Percentiles rank a stretch among this genome's conserved stretches.
phyloP scores from a whole-genome alignment of 2,888 invertebrate species.

The Platerodrilus igneus region DNA sequence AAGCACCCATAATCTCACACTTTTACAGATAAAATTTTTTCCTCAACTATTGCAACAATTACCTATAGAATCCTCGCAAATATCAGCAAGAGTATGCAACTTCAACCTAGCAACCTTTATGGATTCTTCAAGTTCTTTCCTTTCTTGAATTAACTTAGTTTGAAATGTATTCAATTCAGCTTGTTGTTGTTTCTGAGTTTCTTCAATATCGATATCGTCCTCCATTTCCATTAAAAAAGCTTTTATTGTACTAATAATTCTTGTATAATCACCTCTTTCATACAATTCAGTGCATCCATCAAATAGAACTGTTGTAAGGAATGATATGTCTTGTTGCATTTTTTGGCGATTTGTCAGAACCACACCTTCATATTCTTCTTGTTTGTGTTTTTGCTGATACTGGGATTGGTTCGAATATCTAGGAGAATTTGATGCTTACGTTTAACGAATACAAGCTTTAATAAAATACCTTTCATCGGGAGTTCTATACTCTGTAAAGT shows the following conservation, averaged over 20 bases:
- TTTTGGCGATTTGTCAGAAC: constrained; percentile 12
- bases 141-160: background rate
- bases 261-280: constrained; percentile 1
- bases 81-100: no score
- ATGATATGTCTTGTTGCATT: constrained; percentile 15
- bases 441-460: no score
- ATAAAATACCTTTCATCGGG: constrained; percentile 8
- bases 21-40: no score
- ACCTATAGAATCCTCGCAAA: no score
- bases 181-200: background rate
- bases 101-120: no score
- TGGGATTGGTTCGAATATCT: no score
- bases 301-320: constrained; percentile 7
- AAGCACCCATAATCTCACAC: no score
- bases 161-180: constrained; percentile 12
- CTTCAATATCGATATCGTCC: constrained; percentile 10
- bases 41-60: no score
- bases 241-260: constrained; percentile 6
- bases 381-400: constrained; percentile 1
- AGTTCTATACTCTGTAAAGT: constrained; percentile 8
- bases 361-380: constrained; percentile 15
- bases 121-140: constrained; percentile 10
- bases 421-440: no score
- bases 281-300: constrained; percentile 7
- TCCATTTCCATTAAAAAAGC: constrained; percentile 13